Evolutionary conservation across 1,140 invertebrate genomes (phyloP), one percentile per base, ranked within the genome.

Genomic region (Gryllus bimaculatus): DNA sequence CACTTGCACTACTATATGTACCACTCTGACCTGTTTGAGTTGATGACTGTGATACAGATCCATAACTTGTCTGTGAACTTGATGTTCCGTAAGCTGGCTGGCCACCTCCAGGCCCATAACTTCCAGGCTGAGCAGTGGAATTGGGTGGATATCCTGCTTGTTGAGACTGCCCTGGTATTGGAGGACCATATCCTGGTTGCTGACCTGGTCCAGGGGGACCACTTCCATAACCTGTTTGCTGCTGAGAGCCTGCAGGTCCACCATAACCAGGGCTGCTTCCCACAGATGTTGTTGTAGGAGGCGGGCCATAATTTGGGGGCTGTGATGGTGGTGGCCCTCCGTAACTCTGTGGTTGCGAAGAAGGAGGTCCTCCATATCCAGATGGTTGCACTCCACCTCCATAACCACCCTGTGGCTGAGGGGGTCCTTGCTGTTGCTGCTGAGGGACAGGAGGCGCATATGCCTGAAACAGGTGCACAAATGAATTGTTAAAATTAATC

Each of bases 31-130:
- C 20, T 84, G 83, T 54, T 8, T 78, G 81, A 21, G 80, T 79
- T 7, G 86, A 79, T 47, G 79, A 83, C 81, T 87, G 87, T 74
- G 84, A 82, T 6, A 84, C 84, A 10, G 86, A 81, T 78, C 85
- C 85, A 21, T 77, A 77, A 48, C n/a, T 77, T 77, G 83, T 54
- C 39, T 79, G 81, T 18, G 81, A 78, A 5, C 86, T 80, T 13
- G 79, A 83, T 7, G 86, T 82, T 78, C 85, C 85, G 81, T 87
- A 87, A 81, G 83, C 85, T 13, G 85, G 83, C 81, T 87, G 87
- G 26, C 85, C 86, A 81, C 86, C 87, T 81, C 83, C 85, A 12
- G 85, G 84, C 78, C 84, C 86, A 47, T 86, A 85, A 78, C 84
- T 85, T n/a, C 85, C 85, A 73, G 86, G 87, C 79, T 87, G 86